Base-by-base conservation (phyloP, 2,888 invertebrate species). In the Eilema griseolum region DNA sequence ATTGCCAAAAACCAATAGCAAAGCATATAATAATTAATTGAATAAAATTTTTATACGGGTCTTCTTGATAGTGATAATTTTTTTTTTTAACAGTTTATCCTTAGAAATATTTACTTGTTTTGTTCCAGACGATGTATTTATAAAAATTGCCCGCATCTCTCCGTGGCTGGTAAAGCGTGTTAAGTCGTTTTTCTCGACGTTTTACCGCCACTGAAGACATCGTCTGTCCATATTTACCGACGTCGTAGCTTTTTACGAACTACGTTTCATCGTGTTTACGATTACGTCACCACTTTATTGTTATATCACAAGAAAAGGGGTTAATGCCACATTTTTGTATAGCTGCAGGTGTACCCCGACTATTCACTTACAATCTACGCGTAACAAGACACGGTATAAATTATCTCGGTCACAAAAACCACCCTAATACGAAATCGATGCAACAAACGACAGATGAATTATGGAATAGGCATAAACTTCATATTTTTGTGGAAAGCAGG, bases 191-290 rank as follows among this genome's bases (percentile, higher is more conserved):
- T 88, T 85, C 83, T 81, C 80, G 83, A 83, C 85, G 81, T 85
- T 88, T 83, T 82, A 83, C 81, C 83, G 83, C 78, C 86, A 79
- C 78, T 56, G 79, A 87, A 90, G 90, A 90, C 92, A 92, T 92
- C 86, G 91, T 87, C 88, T 90, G 93, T 91, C 93, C 89, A 89
- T 93, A 90, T 95, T 95, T 95, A 95, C 91, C 78, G 89, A 82
- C 87, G 81, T 91, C 93, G 90, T 95, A 90, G 86, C 89, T 91
- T 95, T 95, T 95, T 94, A 95, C 90, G 90, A 70, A 89, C 81
- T 85, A 88, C 88, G 86, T 93, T 91, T 77, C 79, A 79, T 76
- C 80, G 84, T 92, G 90, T 94, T 95, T 94, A 95, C 89, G 93
- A 91, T 73, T 82, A 75, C 85, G 90, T 89, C 90, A 90, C 83